These are phyloP conservation scores for Silurus meridionalis DNA, from an alignment of 2,113 vertebrate species.

Conservation along the genomic window DNA sequence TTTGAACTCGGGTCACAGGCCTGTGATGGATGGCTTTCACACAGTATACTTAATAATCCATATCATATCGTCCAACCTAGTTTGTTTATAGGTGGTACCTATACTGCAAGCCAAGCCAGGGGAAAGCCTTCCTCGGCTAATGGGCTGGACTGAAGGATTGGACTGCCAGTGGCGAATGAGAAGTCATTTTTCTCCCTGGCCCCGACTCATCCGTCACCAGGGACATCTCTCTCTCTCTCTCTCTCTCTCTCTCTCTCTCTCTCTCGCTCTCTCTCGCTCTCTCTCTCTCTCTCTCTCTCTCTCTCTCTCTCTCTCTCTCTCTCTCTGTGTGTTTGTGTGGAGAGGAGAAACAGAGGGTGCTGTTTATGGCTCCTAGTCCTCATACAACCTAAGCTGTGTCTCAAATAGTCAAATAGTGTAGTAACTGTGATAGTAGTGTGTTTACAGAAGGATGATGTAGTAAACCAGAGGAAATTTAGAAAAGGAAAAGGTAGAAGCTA, in stretches of 20 bases:
- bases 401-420: not conserved
- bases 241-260: conserved; percentile 24
- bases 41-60: conserved; percentile 74
- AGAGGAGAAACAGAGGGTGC: not conserved
- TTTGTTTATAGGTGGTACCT: conserved; percentile 84
- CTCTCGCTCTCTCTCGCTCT: conserved; percentile 17
- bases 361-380: not conserved
- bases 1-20: conserved; percentile 63
- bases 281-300: conserved; percentile 31
- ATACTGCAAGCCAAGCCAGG: conserved; percentile 73
- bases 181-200: conserved; percentile 93
- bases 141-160: conserved; percentile 86
- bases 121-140: conserved; percentile 78
- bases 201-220: conserved; percentile 87
- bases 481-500: not conserved
- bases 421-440: not conserved
- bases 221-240: conserved; percentile 60
- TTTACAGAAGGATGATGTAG: not conserved
- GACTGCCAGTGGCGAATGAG: conserved; percentile 81
- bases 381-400: not conserved
- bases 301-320: conserved; percentile 19
- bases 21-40: conserved; percentile 69
- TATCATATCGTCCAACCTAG: conserved; percentile 68
- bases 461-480: not conserved
- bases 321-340: conserved; percentile 4